These are phyloP conservation scores for Drosophila pseudoobscura DNA, from an alignment of 1,140 invertebrate genomes.

Conservation along the genomic window DNA sequence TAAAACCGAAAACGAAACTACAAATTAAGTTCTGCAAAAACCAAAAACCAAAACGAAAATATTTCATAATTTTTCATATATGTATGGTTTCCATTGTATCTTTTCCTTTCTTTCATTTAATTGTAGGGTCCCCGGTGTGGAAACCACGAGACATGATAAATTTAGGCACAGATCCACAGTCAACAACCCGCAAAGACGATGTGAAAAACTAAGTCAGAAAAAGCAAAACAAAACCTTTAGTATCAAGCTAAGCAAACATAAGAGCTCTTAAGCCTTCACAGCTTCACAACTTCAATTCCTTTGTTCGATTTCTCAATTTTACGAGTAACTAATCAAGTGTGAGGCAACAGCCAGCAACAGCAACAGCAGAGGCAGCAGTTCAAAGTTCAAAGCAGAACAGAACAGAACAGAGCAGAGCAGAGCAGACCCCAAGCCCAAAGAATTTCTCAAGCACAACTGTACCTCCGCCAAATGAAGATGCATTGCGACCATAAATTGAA, in stretches of 20 bases:
- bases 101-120: constrained; percentile 84
- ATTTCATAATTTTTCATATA: constrained; percentile 80
- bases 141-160: constrained; percentile 91
- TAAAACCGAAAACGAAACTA: constrained; percentile 27
- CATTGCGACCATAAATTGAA: constrained; percentile 31
- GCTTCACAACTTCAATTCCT: constrained; percentile 47
- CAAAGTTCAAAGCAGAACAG: constrained; percentile 40
- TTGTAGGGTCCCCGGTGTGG: constrained; percentile 95
- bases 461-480: constrained; percentile 23
- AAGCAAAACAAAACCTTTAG: constrained; percentile 73
- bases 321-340: constrained; percentile 68
- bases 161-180: constrained; percentile 84
- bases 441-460: constrained; percentile 45
- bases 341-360: constrained; percentile 49
- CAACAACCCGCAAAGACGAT: constrained; percentile 84
- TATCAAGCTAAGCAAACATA: constrained; percentile 60
- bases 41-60: constrained; percentile 44
- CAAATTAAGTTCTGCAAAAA: constrained; percentile 49
- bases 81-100: constrained; percentile 82
- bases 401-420: background rate
- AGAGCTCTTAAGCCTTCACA: constrained; percentile 43
- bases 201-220: constrained; percentile 83
- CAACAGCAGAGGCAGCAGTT: constrained; percentile 38
- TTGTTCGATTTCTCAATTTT: constrained; percentile 63
- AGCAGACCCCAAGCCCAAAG: constrained; percentile 19